These are phyloP conservation scores for Clamator glandarius DNA, from an alignment of 2,797 vertebrate species.

Conservation along the genomic window DNA sequence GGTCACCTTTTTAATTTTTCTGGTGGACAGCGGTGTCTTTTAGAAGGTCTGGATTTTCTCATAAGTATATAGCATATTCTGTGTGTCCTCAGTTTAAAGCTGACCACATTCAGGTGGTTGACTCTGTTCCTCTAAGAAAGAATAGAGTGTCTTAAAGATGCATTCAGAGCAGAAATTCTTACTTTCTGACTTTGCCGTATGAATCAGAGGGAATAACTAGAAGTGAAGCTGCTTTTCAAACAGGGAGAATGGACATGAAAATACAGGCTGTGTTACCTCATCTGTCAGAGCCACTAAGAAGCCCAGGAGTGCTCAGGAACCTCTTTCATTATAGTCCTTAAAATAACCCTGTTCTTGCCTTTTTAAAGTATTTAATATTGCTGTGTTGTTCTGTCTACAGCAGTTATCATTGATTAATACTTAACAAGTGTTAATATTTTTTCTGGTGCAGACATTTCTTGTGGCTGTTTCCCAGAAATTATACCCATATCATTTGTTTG, in stretches of 20 bases:
- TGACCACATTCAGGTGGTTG: not conserved
- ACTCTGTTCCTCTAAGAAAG: not conserved
- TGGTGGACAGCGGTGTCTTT: not conserved
- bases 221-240: not conserved
- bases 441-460: not conserved
- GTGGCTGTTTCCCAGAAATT: constrained; percentile 2
- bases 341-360: constrained; percentile 10
- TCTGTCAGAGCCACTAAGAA: not conserved
- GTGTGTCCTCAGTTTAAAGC: not conserved
- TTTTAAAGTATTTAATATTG: constrained; percentile 11
- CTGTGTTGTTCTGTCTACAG: not conserved
- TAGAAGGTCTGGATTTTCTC: not conserved
- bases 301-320: not conserved
- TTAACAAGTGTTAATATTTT: constrained; percentile 59
- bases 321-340: not conserved
- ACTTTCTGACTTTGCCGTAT: constrained; percentile 4
- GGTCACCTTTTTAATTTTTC: not conserved
- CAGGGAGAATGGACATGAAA: not conserved
- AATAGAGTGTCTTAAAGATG: not conserved
- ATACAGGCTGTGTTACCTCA: not conserved
- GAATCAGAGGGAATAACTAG: constrained; percentile 21
- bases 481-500: not conserved
- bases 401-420: constrained; percentile 51
- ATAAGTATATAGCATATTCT: not conserved
- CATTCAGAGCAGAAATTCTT: constrained; percentile 1